phyloP scores from a whole-genome alignment of 2,888 invertebrate species.

The Camptogramma bilineatum region DNA sequence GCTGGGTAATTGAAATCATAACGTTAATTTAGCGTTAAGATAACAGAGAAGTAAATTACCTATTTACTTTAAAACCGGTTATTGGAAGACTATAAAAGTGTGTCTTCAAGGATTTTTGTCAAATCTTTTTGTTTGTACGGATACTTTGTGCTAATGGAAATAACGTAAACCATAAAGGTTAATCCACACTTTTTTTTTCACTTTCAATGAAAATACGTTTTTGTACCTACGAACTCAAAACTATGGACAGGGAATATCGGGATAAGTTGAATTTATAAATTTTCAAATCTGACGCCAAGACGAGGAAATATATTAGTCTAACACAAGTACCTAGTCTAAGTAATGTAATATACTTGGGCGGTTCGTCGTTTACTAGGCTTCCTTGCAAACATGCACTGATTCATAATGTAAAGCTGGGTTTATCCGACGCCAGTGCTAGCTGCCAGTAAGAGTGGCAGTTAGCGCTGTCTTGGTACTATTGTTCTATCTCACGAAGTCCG shows the following conservation, averaged over 20 bases:
- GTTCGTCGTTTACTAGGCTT: slow-evolving; percentile 13
- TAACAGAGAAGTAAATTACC: not conserved
- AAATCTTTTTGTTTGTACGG: not conserved
- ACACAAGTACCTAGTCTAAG: not conserved
- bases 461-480: too few relatives aligned
- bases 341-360: slow-evolving; percentile 8
- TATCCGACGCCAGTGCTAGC: too few relatives aligned
- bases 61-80: not conserved
- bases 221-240: too few relatives aligned
- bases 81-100: not conserved
- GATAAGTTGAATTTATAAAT: too few relatives aligned
- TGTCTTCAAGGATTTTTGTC: not conserved
- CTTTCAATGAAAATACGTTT: too few relatives aligned
- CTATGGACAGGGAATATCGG: too few relatives aligned
- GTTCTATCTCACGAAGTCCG: too few relatives aligned
- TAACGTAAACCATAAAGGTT: too few relatives aligned
- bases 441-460: too few relatives aligned
- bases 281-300: too few relatives aligned
- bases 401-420: not conserved
- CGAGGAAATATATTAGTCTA: too few relatives aligned
- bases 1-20: not conserved
- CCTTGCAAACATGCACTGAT: slow-evolving; percentile 18
- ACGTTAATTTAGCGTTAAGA: not conserved
- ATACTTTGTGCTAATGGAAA: not conserved
- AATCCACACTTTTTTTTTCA: too few relatives aligned